phyloP scores from a whole-genome alignment of 2,888 invertebrate species.

The Pedicia rivosa region DNA sequence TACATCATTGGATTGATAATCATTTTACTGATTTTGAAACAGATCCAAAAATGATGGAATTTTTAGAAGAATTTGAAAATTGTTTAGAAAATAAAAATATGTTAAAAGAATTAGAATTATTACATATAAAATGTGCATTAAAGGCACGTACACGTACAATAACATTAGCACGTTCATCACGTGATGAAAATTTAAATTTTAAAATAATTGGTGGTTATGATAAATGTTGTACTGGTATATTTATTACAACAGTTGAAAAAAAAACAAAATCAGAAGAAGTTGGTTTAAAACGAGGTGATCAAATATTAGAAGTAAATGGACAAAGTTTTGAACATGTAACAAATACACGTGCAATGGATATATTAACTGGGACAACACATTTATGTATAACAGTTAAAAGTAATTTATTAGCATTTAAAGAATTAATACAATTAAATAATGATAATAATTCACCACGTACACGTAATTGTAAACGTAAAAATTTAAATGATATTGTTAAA shows the following conservation, averaged over 20 bases:
- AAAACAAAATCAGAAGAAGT: constrained; percentile 90
- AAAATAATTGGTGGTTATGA: constrained; percentile 89
- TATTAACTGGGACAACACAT: constrained; percentile 86
- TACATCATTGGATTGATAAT: constrained; percentile 96
- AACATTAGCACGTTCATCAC: constrained; percentile 76
- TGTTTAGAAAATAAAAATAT: constrained; percentile 71
- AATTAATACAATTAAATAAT: constrained; percentile 35
- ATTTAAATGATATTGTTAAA: constrained; percentile 45
- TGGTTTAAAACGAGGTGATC: constrained; percentile 92
- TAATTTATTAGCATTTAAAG: constrained; percentile 76
- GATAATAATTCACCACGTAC: constrained; percentile 44
- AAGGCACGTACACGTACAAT: constrained; percentile 88
- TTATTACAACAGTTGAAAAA: constrained; percentile 86
- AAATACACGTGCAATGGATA: constrained; percentile 81
- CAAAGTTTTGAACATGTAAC: constrained; percentile 91
- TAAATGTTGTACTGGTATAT: constrained; percentile 79
- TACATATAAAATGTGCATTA: constrained; percentile 95
- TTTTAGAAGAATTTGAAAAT: constrained; percentile 81
- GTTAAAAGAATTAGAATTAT: constrained; percentile 61
- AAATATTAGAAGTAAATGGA: constrained; percentile 95
- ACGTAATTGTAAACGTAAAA: constrained; percentile 33
- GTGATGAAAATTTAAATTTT: constrained; percentile 89
- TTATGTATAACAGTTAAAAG: constrained; percentile 93
- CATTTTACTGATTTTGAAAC: constrained; percentile 97
- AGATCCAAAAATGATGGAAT: constrained; percentile 91